phyloP scores from a whole-genome alignment of 2,888 invertebrate species.

The Andrena minutula region DNA sequence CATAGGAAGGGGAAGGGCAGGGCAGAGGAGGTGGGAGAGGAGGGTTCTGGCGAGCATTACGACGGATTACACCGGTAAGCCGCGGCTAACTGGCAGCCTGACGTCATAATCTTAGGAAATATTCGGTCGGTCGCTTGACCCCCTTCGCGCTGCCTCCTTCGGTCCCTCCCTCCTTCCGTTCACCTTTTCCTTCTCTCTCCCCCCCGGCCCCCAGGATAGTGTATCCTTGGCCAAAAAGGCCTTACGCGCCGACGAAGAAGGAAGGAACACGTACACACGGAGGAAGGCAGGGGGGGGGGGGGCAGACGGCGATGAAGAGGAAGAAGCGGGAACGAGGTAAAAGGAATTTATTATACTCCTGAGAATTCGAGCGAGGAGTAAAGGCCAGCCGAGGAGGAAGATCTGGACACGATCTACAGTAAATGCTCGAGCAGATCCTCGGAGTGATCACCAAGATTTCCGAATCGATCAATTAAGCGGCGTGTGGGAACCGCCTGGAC shows the following conservation, averaged over 20 bases:
- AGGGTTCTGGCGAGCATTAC: conserved; percentile 76
- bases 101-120: conserved; percentile 85
- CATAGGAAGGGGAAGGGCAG: conserved; percentile 34
- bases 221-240: conserved; percentile 52
- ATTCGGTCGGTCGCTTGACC: conserved; percentile 78
- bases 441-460: conserved; percentile 84
- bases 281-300: background rate
- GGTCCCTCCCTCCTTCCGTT: conserved; percentile 18
- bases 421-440: conserved; percentile 79
- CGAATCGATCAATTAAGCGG: conserved; percentile 85
- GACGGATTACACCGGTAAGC: conserved; percentile 84
- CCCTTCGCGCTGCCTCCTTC: conserved; percentile 58
- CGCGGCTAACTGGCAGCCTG: conserved; percentile 82
- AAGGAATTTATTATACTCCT: conserved; percentile 67
- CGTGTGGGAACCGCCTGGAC: conserved; percentile 84
- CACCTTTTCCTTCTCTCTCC: conserved; percentile 33
- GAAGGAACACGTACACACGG: background rate
- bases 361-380: conserved; percentile 63
- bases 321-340: conserved; percentile 44
- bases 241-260: conserved; percentile 14
- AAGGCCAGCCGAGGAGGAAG: conserved; percentile 48
- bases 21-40: conserved; percentile 26
- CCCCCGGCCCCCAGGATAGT: conserved; percentile 24
- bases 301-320: conserved; percentile 9
- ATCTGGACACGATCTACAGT: conserved; percentile 74